These are phyloP conservation scores for Stenopsyche tienmushanensis DNA, from an alignment of 1,140 invertebrate genomes.

Conservation along the genomic window DNA sequence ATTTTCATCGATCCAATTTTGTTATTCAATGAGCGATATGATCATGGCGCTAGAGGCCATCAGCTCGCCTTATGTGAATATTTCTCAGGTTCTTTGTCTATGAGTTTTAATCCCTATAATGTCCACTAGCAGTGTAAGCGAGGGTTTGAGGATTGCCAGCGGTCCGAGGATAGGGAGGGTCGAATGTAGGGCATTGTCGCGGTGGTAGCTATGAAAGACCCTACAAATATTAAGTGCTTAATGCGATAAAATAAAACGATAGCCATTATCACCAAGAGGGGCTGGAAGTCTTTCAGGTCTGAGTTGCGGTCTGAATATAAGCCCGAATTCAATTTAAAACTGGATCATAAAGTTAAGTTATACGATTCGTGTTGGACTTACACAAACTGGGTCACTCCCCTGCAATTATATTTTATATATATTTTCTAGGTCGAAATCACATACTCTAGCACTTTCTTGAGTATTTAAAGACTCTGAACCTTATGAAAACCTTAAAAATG, in stretches of 20 bases:
- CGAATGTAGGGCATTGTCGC: constrained; percentile 4
- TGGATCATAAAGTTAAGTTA: constrained; percentile 14
- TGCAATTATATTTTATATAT: constrained; percentile 21
- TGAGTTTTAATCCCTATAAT: too few species aligned
- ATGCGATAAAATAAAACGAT: constrained; percentile 36
- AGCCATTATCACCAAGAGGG: constrained; percentile 14
- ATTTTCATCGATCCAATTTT: too few species aligned
- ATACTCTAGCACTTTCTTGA: too few species aligned
- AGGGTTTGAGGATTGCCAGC: not conserved
- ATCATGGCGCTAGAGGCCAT: too few species aligned
- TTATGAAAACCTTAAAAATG: too few species aligned
- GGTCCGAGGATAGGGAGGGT: not conserved
- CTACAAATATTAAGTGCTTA: constrained; percentile 35
- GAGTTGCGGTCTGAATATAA: not conserved
- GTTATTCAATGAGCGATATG: too few species aligned
- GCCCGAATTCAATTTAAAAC: constrained; percentile 11
- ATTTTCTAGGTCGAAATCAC: too few species aligned
- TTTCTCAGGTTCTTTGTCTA: too few species aligned
- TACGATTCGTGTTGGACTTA: constrained; percentile 1
- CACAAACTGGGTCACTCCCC: constrained; percentile 13
- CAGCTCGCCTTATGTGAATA: too few species aligned
- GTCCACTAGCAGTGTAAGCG: too few species aligned
- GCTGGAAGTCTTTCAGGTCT: not conserved
- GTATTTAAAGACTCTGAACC: too few species aligned
- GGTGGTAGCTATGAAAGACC: not conserved